Evolutionary conservation across 2,797 vertebrate species (phyloP).

Genomic region (Hephaestus fuliginosus): DNA sequence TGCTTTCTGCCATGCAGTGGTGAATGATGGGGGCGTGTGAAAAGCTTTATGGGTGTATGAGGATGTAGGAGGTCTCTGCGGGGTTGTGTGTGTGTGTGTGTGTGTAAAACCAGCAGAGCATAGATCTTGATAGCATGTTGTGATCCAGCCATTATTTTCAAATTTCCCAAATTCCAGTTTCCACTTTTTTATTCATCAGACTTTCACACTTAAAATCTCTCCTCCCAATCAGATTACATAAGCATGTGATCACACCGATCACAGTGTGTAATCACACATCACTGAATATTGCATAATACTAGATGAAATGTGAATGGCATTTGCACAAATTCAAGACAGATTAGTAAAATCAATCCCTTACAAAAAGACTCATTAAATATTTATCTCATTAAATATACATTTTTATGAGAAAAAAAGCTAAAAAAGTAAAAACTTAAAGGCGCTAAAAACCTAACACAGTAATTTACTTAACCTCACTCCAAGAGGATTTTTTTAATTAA

Average conservation of each 20-base stretch:
- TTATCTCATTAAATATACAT: no score
- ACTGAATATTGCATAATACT: neutral
- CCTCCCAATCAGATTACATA: constrained; percentile 7
- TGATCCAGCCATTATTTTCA: neutral
- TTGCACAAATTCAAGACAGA: neutral
- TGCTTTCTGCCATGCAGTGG: constrained; percentile 42
- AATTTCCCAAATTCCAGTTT: neutral
- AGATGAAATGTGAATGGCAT: neutral
- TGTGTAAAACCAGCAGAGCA: constrained; percentile 29
- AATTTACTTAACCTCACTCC: no score
- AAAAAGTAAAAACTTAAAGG: neutral
- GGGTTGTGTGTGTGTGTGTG: constrained; percentile 33
- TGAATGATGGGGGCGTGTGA: constrained; percentile 65
- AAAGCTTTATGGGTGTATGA: constrained; percentile 65
- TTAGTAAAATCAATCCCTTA: neutral
- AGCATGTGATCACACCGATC: neutral
- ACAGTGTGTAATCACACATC: constrained; percentile 3
- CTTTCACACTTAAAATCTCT: neutral
- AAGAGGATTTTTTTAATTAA: no score
- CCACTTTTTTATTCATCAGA: neutral
- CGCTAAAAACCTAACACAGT: neutral
- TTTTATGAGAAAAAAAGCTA: neutral
- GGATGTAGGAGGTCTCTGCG: constrained; percentile 76
- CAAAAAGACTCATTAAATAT: neutral
- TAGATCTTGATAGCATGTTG: neutral